Base-by-base conservation (phyloP, 2,113 vertebrate genomes). In the Chaetura pelagica region DNA sequence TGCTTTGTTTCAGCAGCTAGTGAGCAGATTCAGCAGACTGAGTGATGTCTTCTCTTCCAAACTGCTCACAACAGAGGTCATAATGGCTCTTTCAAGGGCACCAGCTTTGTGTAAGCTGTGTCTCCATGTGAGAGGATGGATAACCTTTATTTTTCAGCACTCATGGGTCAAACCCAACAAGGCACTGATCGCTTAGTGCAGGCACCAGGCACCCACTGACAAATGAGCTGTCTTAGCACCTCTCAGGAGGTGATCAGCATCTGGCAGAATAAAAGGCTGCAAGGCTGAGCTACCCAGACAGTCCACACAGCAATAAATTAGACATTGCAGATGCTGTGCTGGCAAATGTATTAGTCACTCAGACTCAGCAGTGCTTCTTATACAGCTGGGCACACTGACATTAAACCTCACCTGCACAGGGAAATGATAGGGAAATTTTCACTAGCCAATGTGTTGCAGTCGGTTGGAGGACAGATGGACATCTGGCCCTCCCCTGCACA, bases 1-100 rank as follows among this genome's bases (percentile, higher is more conserved):
- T 91, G 46, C 71, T 94, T 85, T 88, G 71, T 91, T 89, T 51
- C 68, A 87, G 67, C 63, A 94, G 71, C 54, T 95, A 85, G 91
- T 85, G 44, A 93, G 49, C 71, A 91, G 58, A 69, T 93, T 86
- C 75, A 85, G 84, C 71, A 93, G 81, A 46, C 63, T 82, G 66
- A 87, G 38, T 69, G 87, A 93, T 42, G 46, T 62, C 29, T 63
- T 68, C 21, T 90, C 55, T 51, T 69, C 58, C 58, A 66, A 94
- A 90, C 30, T 83, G 71, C 71, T 73, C 66, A 54, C 69, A 84
- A 18, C 34, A 32, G 54, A 85, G 74, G 66, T 89, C 91, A 89
- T 48, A 73, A 62, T 49, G 46, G 74, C 49, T 91, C 71, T 87
- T 93, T 67, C 78, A 78, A 94, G 84, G 81, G 30, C 84, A 32